Evolutionary conservation across 1,140 invertebrate species (phyloP), one percentile per base, ranked within the genome.

Genomic region (Aleiodes sp.): DNA sequence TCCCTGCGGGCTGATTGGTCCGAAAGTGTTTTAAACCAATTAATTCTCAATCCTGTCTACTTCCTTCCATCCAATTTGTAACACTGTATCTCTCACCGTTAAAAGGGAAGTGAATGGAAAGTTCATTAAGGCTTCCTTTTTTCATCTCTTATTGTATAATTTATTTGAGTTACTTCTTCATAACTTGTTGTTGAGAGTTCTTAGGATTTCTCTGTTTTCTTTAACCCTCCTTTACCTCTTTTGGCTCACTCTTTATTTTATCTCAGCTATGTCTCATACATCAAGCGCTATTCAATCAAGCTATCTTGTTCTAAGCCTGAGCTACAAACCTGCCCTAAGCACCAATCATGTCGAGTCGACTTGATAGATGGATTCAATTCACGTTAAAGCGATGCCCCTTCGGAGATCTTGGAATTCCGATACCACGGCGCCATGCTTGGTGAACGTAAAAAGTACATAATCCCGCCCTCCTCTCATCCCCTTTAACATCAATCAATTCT

Each of bases 351-450:
- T 74, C 65, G 73, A 70, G 63, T 70, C 64, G 65, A 72, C 70
- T 78, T 80, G 78, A 80, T 80, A 73, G 78, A 80, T 80, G 75
- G 74, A 77, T 79, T 78, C 79, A 71, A 78, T 80, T 75, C 78
- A 78, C 72, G 71, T 70, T 70, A 67, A 57, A 77, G 70, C 68
- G 62, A 75, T 70, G 65, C 31, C 69, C 62, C 68, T 66, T 52
- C 65, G 37, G 56, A 66, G 69, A 72, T 70, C 69, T 60, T 39
- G 64, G 70, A 74, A 79, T 78, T 76, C 68, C 66, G 66, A 60
- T 59, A 68, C 41, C 56, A 65, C 8, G 59, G 24, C 33, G 14
- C 21, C 37, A 46, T 37, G 52, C 68, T 66, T 56, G 75, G 57
- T 70, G 73, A 67, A 69, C 68, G 68, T 74, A 70, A 71, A 70